Evolutionary conservation across 2,888 invertebrate genomes (phyloP).

Genomic region (Melanargia galathea): DNA sequence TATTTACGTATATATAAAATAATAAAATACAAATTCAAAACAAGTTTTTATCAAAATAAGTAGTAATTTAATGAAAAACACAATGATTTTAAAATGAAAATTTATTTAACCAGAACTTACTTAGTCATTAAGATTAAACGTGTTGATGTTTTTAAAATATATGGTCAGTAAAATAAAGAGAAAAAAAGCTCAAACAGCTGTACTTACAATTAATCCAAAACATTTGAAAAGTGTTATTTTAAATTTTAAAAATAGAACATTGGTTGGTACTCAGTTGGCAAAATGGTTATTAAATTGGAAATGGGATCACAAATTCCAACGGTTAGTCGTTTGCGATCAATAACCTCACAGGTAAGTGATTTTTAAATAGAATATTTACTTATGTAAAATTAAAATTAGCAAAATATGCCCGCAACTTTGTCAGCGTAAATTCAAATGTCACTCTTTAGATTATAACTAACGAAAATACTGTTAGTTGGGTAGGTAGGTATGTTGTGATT

Average conservation of each 20-base stretch:
- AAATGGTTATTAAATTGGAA: conserved; percentile 17
- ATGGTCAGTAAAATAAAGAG: background rate
- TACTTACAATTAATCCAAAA: too few species aligned
- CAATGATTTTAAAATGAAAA: background rate
- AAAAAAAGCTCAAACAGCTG: too few species aligned
- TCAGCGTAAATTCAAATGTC: too few species aligned
- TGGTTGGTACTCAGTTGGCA: too few species aligned
- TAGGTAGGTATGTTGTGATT: too few species aligned
- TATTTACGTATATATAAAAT: too few species aligned
- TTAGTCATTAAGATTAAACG: background rate
- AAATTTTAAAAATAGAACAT: too few species aligned
- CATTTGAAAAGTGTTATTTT: background rate
- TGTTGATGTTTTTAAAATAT: background rate
- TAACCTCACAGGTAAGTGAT: conserved; percentile 18
- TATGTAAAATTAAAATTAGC: background rate
- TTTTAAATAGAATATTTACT: background rate
- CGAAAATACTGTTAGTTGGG: too few species aligned
- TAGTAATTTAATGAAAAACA: background rate
- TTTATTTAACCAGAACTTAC: background rate
- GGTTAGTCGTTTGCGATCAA: conserved; percentile 18
- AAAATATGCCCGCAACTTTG: background rate
- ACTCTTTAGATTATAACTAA: too few species aligned
- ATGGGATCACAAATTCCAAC: conserved; percentile 13
- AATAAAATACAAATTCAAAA: too few species aligned
- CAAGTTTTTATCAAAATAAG: background rate